A percentile compares a stretch with the other conserved stretches of the same genome.
Conservation (phyloP, 2,113 vertebrate genomes). For the Solenodon paradoxus region DNA sequence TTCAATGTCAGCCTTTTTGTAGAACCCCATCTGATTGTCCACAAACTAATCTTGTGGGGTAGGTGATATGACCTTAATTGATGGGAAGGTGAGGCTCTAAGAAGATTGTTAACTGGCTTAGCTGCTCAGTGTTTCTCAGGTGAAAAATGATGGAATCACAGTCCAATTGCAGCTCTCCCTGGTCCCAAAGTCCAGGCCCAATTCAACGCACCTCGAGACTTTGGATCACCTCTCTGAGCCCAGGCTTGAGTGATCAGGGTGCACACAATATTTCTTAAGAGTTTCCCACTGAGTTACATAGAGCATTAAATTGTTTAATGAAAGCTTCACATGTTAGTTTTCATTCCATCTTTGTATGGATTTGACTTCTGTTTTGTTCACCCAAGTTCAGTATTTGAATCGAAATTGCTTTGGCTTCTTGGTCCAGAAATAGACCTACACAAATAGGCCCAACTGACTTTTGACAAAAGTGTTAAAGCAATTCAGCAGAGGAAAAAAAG, state of each 20-base stretch:
- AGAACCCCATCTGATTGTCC: background rate
- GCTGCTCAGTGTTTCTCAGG: background rate
- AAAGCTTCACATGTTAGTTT: background rate
- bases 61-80: background rate
- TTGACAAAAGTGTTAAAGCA: conserved; percentile 33
- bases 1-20: background rate
- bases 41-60: background rate
- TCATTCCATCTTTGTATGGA: conserved; percentile 26
- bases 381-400: conserved; percentile 53
- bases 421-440: conserved; percentile 44
- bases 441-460: conserved; percentile 12
- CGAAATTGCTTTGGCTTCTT: conserved; percentile 40
- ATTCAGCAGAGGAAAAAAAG: background rate
- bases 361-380: conserved; percentile 16
- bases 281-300: conserved; percentile 28
- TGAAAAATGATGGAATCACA: background rate
- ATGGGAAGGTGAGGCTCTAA: background rate
- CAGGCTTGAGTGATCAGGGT: background rate
- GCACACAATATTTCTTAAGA: background rate
- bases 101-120: background rate
- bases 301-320: conserved; percentile 33
- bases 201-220: background rate
- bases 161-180: background rate
- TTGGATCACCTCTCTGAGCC: background rate
- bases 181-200: background rate